Base-by-base conservation (phyloP, 2,113 vertebrate genomes). In the Podarcis raffonei region DNA sequence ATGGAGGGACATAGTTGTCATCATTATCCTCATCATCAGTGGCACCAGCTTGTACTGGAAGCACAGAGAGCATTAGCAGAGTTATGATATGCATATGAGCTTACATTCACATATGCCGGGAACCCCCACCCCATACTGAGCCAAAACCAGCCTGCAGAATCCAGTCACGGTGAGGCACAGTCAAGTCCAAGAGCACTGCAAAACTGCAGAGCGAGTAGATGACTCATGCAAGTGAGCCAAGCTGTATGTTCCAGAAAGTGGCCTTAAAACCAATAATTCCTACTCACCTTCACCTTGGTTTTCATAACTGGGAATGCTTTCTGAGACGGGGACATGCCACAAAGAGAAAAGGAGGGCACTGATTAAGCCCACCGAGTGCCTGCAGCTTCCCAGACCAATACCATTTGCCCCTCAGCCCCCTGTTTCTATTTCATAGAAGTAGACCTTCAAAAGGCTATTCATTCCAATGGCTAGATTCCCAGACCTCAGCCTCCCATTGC, bases 241-340 rank as follows among this genome's bases (percentile, higher is more conserved):
- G 71, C 30, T 27, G 22, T 59, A 66, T 30, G 1, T 11, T 66
- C 16, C 13, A 82, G 35, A 42, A 2, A n/a, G 65, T 65, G 57
- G 37, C 48, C 11, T 53, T 53, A 53, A 53, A 53, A 53, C 16
- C 16, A 13, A 35, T 62, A 32, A 53, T 71, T 75, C 23, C 12
- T 16, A 12, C 2, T 30, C 13, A 15, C 35, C 66, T 81, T 83
- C 39, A 69, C 81, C 81, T 68, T 83, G 30, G 15, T 89, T 89
- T 83, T 84, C 87, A 57, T 89, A 89, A 78, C 87, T 89, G 62
- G 87, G 87, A 69, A 89, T 16, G 18, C 87, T 89, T 30, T 76
- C 87, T 89, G 65, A 78, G 32, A 83, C 57, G 8, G n/a, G 23
- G 42, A 77, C 25, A 32, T 12, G 20, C 11, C 8, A 48, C 23